Percentiles rank a stretch among this genome's conserved stretches.
phyloP scores from a whole-genome alignment of 2,113 vertebrate species.

The Lophochroa leadbeateri region DNA sequence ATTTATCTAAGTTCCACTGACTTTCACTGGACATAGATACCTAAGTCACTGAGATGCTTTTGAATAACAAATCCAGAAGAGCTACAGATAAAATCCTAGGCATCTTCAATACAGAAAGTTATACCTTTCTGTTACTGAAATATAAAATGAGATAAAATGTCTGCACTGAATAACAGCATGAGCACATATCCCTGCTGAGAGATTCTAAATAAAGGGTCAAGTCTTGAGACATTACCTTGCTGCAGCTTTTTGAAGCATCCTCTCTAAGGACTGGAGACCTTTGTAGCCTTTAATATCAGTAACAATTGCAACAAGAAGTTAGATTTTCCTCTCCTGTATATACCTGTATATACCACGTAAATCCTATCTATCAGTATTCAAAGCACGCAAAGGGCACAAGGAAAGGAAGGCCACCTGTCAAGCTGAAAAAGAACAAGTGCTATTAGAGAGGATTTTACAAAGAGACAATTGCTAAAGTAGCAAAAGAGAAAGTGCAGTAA shows the following conservation, averaged over 20 bases:
- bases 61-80: neutral
- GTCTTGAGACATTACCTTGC: neutral
- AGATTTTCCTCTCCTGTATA: neutral
- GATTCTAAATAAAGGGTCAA: neutral
- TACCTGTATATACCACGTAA: neutral
- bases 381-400: neutral
- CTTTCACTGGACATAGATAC: neutral
- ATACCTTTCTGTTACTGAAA: neutral
- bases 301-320: neutral
- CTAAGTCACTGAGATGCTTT: neutral
- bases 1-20: conserved; percentile 6
- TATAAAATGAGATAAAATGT: neutral
- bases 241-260: neutral
- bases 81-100: neutral
- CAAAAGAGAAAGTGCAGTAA: neutral
- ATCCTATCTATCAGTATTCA: neutral
- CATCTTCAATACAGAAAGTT: neutral
- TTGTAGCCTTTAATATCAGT: neutral
- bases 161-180: neutral
- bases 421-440: conserved; percentile 33
- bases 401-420: conserved; percentile 33
- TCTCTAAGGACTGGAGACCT: neutral
- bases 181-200: neutral
- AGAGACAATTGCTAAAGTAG: conserved; percentile 28
- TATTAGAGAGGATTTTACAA: conserved; percentile 24